A percentile compares a stretch with the other conserved stretches of the same genome.
Conservation (phyloP, 2,888 invertebrate genomes). For the Drosophila borborema region DNA sequence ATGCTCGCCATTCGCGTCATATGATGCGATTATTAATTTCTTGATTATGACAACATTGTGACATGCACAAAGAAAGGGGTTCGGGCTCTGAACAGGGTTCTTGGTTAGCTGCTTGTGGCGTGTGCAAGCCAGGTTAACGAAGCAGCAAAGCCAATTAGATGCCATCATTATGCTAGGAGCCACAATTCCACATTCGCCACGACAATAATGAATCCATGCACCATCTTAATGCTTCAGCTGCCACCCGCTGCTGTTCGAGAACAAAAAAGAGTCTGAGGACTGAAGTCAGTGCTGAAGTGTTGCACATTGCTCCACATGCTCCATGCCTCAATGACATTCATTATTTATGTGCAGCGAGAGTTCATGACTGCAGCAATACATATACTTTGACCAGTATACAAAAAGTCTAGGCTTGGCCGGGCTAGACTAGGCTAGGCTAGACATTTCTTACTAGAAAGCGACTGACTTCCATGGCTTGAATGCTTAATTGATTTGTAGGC, state of each 20-base stretch:
- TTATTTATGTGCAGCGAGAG: conserved; percentile 23
- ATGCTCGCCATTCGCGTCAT: conserved; percentile 47
- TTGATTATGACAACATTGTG: conserved; percentile 62
- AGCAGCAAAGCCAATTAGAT: conserved; percentile 79
- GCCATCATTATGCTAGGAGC: conserved; percentile 67
- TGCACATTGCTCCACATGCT: conserved; percentile 29
- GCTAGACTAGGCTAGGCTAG: conserved; percentile 7
- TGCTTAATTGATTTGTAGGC: conserved; percentile 22
- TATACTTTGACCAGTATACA: conserved; percentile 31
- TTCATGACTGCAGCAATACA: conserved; percentile 6
- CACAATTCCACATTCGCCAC: conserved; percentile 17
- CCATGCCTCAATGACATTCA: conserved; percentile 52
- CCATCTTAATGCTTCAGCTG: neutral
- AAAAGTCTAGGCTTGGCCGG: neutral
- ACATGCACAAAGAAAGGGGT: conserved; percentile 47
- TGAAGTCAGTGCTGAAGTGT: conserved; percentile 43
- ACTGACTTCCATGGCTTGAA: conserved; percentile 6
- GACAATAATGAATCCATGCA: neutral
- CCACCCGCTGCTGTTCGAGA: neutral
- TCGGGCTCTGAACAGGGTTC: neutral
- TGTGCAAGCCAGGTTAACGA: conserved; percentile 73
- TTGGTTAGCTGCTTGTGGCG: conserved; percentile 29
- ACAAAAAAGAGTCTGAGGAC: conserved; percentile 34
- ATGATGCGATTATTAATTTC: conserved; percentile 77
- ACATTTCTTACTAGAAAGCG: conserved; percentile 15